Conservation (phyloP, 2,113 vertebrate species). For the Benthochromis sp. region DNA sequence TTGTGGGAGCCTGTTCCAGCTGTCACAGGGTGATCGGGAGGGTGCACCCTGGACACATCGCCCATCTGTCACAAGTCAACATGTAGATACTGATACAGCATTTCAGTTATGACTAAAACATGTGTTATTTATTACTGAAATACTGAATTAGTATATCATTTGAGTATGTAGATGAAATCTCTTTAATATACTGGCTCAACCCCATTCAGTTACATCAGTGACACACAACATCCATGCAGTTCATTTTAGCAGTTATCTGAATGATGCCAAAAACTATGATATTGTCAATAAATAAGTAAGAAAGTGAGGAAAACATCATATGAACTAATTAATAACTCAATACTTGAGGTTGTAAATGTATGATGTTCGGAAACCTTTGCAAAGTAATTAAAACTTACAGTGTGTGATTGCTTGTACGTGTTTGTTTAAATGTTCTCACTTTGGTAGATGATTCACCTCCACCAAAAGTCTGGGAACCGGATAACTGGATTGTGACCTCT, state of each 20-base stretch:
- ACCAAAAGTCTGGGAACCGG: background rate
- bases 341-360: background rate
- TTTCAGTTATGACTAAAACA: background rate
- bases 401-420: background rate
- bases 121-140: background rate
- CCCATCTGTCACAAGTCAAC: background rate
- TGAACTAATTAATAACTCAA: background rate
- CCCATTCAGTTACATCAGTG: background rate
- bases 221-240: background rate
- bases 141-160: background rate
- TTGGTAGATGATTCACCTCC: background rate
- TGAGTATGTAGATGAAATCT: background rate
- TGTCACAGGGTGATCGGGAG: fast-evolving
- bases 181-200: background rate
- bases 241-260: background rate
- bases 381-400: background rate
- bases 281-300: background rate
- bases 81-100: background rate
- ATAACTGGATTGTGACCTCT: constrained; percentile 4
- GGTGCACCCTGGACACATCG: background rate
- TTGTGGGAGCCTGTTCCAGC: background rate
- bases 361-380: background rate
- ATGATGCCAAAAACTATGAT: background rate
- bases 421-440: background rate
- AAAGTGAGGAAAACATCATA: background rate